A percentile compares a stretch with the other conserved stretches of the same genome.
Conservation (phyloP, 2,888 invertebrate genomes). For the Stictocephala bisonia region DNA sequence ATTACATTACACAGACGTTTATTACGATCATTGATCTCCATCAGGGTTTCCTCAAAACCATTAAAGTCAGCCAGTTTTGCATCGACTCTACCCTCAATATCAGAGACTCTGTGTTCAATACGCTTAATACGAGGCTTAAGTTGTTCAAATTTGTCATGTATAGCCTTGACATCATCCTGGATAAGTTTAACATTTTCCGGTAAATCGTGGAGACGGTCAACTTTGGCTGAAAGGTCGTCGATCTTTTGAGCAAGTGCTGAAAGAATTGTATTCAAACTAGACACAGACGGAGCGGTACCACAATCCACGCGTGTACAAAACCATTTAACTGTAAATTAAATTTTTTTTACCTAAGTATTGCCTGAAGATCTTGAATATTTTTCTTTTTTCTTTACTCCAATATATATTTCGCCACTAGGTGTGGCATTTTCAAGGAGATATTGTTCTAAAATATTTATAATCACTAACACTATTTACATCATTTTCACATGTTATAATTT, state of each 20-base stretch:
- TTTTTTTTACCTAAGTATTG: too few species aligned
- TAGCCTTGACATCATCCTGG: constrained; percentile 10
- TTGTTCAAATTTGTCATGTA: constrained; percentile 20
- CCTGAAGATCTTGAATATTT: too few species aligned
- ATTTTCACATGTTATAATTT: too few species aligned
- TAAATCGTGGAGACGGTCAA: constrained; percentile 13
- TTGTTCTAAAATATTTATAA: too few species aligned
- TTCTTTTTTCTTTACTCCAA: too few species aligned
- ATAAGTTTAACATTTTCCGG: neutral
- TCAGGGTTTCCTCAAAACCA: constrained; percentile 12
- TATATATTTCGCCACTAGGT: too few species aligned
- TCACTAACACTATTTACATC: too few species aligned
- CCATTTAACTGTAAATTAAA: too few species aligned
- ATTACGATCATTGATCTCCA: constrained; percentile 17
- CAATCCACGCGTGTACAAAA: constrained; percentile 7
- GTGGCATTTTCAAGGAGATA: too few species aligned
- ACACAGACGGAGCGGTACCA: constrained; percentile 9
- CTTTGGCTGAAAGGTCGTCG: neutral
- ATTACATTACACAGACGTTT: constrained; percentile 17
- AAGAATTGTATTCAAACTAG: constrained; percentile 9
- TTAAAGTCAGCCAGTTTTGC: neutral
- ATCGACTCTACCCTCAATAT: neutral
- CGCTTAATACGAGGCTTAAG: neutral
- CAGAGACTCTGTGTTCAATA: neutral
- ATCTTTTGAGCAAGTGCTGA: constrained; percentile 8